phyloP scores from a whole-genome alignment of 2,113 vertebrate genomes.

The Thryonomys swinderianus region DNA sequence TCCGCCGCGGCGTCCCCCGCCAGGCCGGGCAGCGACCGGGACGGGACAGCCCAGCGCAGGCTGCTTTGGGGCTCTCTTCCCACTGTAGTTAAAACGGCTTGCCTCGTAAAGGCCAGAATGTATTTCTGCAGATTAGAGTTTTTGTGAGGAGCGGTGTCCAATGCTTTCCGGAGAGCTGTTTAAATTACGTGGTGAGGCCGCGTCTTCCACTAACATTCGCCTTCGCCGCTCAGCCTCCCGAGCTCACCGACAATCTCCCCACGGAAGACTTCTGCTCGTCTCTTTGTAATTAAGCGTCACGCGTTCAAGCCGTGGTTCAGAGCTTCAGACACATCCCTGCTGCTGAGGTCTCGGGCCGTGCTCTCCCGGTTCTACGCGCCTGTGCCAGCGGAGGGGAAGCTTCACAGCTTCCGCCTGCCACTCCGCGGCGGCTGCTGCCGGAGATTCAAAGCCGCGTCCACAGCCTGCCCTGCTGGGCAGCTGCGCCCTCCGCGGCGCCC shows the following conservation, averaged over 20 bases:
- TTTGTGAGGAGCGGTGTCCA: constrained; percentile 41
- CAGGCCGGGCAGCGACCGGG: constrained; percentile 45
- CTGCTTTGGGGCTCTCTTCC: constrained; percentile 61
- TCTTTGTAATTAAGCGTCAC: constrained; percentile 72
- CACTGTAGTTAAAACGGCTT: constrained; percentile 55
- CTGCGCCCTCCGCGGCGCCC: too few relatives aligned
- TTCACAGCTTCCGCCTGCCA: constrained; percentile 60
- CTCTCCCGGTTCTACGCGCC: constrained; percentile 62
- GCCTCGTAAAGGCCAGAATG: constrained; percentile 66
- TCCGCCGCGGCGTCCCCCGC: constrained; percentile 45
- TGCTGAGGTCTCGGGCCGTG: constrained; percentile 55
- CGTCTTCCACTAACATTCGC: constrained; percentile 37
- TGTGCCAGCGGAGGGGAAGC: constrained; percentile 49
- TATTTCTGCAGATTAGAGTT: constrained; percentile 63
- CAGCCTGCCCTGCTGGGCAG: constrained; percentile 38
- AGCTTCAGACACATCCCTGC: constrained; percentile 56
- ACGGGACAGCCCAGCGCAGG: constrained; percentile 61
- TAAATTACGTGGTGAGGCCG: constrained; percentile 33
- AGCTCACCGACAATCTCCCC: neutral
- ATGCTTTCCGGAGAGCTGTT: constrained; percentile 64
- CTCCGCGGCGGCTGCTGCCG: constrained; percentile 69
- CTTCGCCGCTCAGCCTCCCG: constrained; percentile 52
- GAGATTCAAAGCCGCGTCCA: constrained; percentile 76
- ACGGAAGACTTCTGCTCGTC: constrained; percentile 46
- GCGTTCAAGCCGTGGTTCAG: constrained; percentile 49